These are phyloP conservation scores for Anastrepha ludens DNA, from an alignment of 1,140 invertebrate genomes.

Conservation along the genomic window DNA sequence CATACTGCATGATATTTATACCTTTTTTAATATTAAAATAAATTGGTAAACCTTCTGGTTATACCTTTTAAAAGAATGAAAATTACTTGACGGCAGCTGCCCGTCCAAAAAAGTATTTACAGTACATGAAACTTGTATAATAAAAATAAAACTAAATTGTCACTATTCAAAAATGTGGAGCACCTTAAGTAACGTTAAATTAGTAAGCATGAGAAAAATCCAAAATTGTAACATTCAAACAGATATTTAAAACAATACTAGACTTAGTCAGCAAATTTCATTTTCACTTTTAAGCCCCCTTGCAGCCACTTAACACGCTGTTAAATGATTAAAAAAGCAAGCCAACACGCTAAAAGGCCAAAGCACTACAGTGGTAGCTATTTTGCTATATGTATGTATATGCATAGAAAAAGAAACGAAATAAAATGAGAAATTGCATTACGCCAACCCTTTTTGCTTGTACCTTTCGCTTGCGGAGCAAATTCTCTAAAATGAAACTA, in stretches of 20 bases:
- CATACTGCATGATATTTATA: too few species aligned
- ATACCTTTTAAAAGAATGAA: too few species aligned
- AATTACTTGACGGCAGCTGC: too few species aligned
- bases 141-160: too few species aligned
- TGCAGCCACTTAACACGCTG: neutral
- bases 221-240: too few species aligned
- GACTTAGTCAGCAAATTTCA: constrained; percentile 1
- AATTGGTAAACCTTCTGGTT: too few species aligned
- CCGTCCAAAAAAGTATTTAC: too few species aligned
- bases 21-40: too few species aligned
- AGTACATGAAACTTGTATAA: too few species aligned
- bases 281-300: constrained; percentile 24
- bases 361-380: neutral
- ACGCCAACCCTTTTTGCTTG: constrained; percentile 3
- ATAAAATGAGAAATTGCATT: constrained; percentile 11
- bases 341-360: constrained; percentile 16
- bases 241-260: neutral
- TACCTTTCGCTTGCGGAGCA: neutral
- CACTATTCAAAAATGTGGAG: too few species aligned
- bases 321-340: neutral
- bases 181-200: too few species aligned
- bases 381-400: neutral
- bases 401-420: neutral
- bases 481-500: neutral
- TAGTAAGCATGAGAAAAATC: too few species aligned